Base-by-base conservation (phyloP, 2,113 vertebrate species). In the Hypocryptadius cinnamomeus region DNA sequence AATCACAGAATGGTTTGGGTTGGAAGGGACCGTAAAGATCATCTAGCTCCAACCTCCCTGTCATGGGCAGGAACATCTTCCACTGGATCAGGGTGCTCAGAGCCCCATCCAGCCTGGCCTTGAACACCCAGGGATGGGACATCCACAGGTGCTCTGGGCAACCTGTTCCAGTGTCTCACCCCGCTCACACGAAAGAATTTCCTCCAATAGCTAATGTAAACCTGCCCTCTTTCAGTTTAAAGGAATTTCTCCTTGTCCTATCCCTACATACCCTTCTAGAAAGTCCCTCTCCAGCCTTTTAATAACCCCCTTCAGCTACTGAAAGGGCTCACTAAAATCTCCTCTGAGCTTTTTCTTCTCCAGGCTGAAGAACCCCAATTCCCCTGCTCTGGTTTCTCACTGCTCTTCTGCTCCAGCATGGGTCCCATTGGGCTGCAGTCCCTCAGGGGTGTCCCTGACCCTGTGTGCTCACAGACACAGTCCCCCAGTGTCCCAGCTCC, bases 381-480 rank as follows among this genome's bases (percentile, higher is more conserved):
- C 5, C 39, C 50, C 15, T 48, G 18, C 31, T 37, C 51, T 74
- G 56, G 15, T 19, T 85, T 40, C 70, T 82, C 35, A 25, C 6
- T 40, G 70, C n/a, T 53, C 6, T 50, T 59, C 61, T 57, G 14
- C 30, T 68, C 30, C 76, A 48, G 21, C 27, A 23, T 1, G 3
- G 10, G 3, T 44, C 17, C 31, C 27, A 9, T 0, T 0, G 1
- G 47, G 48, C 30, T 3, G 5, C 54, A 31, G 11, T 19, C 6
- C 40, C 35, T 54, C 44, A 33, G 23, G 39, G 15, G 2, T 51
- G 5, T 25, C 21, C 27, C 33, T 53, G 21, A 5, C 8, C 14
- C 15, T 1, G 2, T 15, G 23, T 31, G 39, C 50, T 24, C 6
- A 0, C 54, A 73, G 37, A 13, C 27, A 8, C 53, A 22, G 19